These are phyloP conservation scores for Coenonympha arcania DNA, from an alignment of 2,888 invertebrate genomes.

Conservation along the genomic window DNA sequence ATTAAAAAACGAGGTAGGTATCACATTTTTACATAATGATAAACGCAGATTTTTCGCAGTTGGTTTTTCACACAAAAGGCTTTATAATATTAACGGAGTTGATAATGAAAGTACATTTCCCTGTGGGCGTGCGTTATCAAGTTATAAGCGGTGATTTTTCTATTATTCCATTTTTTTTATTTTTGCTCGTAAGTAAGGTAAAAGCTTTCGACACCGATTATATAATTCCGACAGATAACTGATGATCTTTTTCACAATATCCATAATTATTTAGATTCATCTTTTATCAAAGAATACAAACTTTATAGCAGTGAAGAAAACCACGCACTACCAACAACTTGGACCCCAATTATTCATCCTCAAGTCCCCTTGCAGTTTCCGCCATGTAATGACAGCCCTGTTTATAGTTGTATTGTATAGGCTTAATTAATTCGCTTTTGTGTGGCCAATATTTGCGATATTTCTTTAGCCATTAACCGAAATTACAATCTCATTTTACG, in stretches of 20 bases:
- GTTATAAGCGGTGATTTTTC: constrained; percentile 20
- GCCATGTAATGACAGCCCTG: constrained; percentile 46
- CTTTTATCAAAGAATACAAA: neutral
- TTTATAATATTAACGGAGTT: constrained; percentile 48
- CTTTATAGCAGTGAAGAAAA: constrained; percentile 1
- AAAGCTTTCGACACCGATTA: too few species aligned
- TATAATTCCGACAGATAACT: too few species aligned
- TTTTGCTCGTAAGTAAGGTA: too few species aligned
- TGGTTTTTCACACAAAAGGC: constrained; percentile 49
- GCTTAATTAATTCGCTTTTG: constrained; percentile 67
- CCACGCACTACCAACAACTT: constrained; percentile 9
- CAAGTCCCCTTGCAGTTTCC: constrained; percentile 36
- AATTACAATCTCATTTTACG: constrained; percentile 12
- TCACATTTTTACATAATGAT: constrained; percentile 15
- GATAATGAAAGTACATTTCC: constrained; percentile 51
- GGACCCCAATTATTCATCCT: constrained; percentile 15
- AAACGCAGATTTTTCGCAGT: constrained; percentile 39
- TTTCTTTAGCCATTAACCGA: constrained; percentile 40
- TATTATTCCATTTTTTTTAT: neutral
- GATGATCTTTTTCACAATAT: too few species aligned
- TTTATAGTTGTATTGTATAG: constrained; percentile 53
- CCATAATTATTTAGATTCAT: neutral
- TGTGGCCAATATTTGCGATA: constrained; percentile 43
- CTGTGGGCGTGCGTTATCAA: constrained; percentile 38
- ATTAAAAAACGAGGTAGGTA: constrained; percentile 15